Percentiles rank a stretch among this genome's conserved stretches.
These are phyloP conservation scores for Dipus sagitta DNA, from an alignment of 2,797 vertebrate genomes.

Conservation along the genomic window DNA sequence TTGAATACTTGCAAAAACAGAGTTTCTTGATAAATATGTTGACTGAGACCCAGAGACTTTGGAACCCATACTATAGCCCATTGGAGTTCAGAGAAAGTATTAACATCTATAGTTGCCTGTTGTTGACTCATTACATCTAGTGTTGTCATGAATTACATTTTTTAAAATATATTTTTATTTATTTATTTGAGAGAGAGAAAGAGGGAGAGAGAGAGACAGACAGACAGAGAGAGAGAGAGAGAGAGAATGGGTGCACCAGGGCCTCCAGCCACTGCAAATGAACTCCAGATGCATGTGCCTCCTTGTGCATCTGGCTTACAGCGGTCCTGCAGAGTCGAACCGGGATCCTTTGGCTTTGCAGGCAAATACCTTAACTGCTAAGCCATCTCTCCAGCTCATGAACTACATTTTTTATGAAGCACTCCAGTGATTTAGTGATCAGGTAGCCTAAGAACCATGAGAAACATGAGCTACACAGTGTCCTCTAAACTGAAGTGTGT, in stretches of 20 bases:
- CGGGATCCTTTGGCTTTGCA: too few species aligned
- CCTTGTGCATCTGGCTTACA: too few species aligned
- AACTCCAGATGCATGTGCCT: too few species aligned
- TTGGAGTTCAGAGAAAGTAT: not conserved
- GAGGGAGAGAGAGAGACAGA: too few species aligned
- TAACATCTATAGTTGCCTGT: not conserved
- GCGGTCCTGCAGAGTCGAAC: too few species aligned
- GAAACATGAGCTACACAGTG: not conserved
- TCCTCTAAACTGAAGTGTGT: not conserved
- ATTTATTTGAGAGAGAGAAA: too few species aligned
- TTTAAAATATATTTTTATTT: not conserved
- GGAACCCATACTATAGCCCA: not conserved
- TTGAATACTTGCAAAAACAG: not conserved
- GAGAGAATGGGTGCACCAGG: too few species aligned
- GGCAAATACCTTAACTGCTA: too few species aligned
- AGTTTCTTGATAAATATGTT: not conserved
- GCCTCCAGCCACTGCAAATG: too few species aligned
- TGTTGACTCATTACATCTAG: not conserved
- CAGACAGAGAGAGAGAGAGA: too few species aligned
- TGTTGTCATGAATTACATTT: not conserved
- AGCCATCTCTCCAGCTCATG: too few species aligned
- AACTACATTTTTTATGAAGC: not conserved
- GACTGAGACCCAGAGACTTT: not conserved
- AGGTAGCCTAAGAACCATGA: not conserved
- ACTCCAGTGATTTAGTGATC: not conserved